A percentile compares a stretch with the other conserved stretches of the same genome.
Evolutionary conservation across 1,140 invertebrate genomes (phyloP).

Genomic region (Harpegnathos saltator): DNA sequence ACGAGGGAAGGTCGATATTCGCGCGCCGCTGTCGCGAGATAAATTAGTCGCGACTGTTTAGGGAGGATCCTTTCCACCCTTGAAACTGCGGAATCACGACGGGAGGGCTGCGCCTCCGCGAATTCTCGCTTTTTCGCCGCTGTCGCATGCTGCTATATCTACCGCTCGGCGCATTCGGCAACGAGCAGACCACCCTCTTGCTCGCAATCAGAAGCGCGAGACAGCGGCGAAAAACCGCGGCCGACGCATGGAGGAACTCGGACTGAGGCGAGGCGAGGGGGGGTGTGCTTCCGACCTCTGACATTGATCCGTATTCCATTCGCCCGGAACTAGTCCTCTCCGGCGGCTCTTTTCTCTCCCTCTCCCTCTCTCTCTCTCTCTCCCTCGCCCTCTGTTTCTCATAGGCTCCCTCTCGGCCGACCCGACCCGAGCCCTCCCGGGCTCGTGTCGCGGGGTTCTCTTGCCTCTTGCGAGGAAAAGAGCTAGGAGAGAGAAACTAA

Average conservation of each 20-base stretch:
- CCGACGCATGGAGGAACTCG: slow-evolving; percentile 6
- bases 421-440: background rate
- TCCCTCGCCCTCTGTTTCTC: background rate
- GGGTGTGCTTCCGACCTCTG: slow-evolving; percentile 42
- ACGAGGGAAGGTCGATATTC: too few species aligned
- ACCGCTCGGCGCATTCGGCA: too few species aligned
- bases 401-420: slow-evolving; percentile 14
- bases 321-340: slow-evolving; percentile 59
- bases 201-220: slow-evolving; percentile 24
- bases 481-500: slow-evolving; percentile 9
- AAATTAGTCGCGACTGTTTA: too few species aligned
- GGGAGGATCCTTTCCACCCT: too few species aligned
- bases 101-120: too few species aligned
- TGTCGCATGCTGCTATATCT: too few species aligned
- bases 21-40: too few species aligned
- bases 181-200: slow-evolving; percentile 6
- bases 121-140: too few species aligned
- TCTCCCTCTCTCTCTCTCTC: slow-evolving; percentile 11
- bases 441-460: too few species aligned
- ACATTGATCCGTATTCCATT: slow-evolving; percentile 71
- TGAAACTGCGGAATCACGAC: too few species aligned
- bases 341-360: slow-evolving; percentile 27
- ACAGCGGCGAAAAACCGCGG: slow-evolving; percentile 22
- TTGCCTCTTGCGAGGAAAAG: too few species aligned
- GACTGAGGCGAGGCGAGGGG: slow-evolving; percentile 20